Evolutionary conservation across 2,113 vertebrate genomes (phyloP), one percentile per base, ranked within the genome.

Genomic region (Charadrius vociferus): DNA sequence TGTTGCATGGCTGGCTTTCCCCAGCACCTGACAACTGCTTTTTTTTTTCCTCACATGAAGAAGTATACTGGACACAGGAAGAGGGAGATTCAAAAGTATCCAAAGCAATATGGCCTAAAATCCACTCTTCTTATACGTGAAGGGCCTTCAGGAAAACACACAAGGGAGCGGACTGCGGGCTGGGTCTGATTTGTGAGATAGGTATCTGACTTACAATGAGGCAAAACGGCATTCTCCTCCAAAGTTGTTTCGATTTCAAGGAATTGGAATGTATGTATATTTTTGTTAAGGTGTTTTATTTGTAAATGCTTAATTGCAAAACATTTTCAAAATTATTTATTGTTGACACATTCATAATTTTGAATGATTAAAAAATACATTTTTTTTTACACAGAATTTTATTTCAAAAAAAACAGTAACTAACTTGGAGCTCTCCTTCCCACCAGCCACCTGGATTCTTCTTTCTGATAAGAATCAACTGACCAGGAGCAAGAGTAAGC

Each of bases 371-470:
- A 30, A 78, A 79, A 14, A 2, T 1, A 24, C 3, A 14, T 4
- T 0, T 7, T 16, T 22, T 56, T 27, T 62, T 20, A 71, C 2
- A 17, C 8, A 52, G 23, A 68, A 73, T 63, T 95, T 75, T 23
- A 59, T 58, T 91, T 52, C 11, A 74, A 43, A 4, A n/a, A n/a
- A 62, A n/a, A 17, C 12, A 80, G 52, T 65, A 27, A 97, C 95
- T 94, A 93, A 99, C 99, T 98, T 99, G 99, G 41, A 99, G 98
- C 73, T 99, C 99, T 91, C 99, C 99, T 98, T 99, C 99, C 99
- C 99, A 99, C 99, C 99, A 99, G 95, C 99, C 99, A n/a, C 99
- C 99, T 8, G 99, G 99, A 95, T 99, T 99, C 98, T 99, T 99
- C 95, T 99, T 99, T 58, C 99, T 98, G 96, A 99, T 99, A 96